A percentile compares a stretch with the other conserved stretches of the same genome.
These are phyloP conservation scores for Nomada fucata DNA, from an alignment of 2,888 invertebrate genomes.

Conservation along the genomic window DNA sequence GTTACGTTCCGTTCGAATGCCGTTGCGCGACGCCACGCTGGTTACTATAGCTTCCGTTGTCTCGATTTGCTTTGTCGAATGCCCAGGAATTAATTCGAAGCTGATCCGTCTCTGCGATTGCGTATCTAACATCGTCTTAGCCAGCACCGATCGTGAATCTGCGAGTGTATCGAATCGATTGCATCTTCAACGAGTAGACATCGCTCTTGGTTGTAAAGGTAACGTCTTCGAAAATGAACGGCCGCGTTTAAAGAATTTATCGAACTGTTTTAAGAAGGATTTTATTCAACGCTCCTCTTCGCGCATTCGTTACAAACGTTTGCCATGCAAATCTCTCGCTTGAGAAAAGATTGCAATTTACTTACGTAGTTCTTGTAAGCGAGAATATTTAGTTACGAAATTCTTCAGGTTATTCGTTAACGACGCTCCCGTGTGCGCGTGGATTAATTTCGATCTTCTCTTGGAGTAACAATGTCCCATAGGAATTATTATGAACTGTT, in stretches of 20 bases:
- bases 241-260: neutral
- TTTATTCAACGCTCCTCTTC: too few relatives aligned
- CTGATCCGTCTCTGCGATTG: neutral
- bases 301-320: neutral
- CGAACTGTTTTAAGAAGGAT: neutral
- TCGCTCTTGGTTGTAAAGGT: neutral
- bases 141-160: neutral
- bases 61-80: conserved; percentile 15
- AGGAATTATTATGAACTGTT: too few relatives aligned
- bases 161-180: neutral
- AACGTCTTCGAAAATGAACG: neutral
- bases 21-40: neutral
- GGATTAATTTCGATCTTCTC: neutral
- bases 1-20: conserved; percentile 47
- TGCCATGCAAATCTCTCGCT: neutral
- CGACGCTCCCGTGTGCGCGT: neutral
- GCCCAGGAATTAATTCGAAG: neutral
- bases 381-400: neutral
- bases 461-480: neutral
- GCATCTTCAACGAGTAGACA: neutral
- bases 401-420: neutral
- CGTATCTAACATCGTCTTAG: neutral
- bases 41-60: conserved; percentile 14
- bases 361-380: neutral
- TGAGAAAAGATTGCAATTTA: neutral